Evolutionary conservation across 92 coral and sea anemone species (phyloP).

Genomic region (Epizoanthus illoricatus): DNA sequence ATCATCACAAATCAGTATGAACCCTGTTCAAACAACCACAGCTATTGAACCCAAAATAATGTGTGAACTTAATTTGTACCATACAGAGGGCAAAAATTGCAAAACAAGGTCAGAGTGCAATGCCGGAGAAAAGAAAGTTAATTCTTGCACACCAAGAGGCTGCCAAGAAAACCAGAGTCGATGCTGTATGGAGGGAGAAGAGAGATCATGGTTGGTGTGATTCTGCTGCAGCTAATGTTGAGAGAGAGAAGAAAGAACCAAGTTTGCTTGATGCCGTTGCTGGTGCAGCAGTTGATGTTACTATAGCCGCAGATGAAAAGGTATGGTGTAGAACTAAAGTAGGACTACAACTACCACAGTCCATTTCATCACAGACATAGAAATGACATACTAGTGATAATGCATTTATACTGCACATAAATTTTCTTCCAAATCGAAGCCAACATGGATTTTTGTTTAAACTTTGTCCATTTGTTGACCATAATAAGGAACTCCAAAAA

Average conservation of each 20-base stretch:
- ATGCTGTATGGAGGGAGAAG: background rate
- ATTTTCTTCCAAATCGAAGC: too few relatives aligned
- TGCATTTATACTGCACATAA: too few relatives aligned
- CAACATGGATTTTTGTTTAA: too few relatives aligned
- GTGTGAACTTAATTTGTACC: too few relatives aligned
- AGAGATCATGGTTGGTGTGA: background rate
- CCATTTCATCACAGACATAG: background rate
- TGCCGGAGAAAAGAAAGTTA: background rate
- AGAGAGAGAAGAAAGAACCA: background rate
- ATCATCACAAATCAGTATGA: too few relatives aligned
- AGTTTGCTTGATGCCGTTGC: conserved; percentile 33
- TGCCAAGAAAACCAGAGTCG: conserved; percentile 8
- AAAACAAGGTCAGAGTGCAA: background rate
- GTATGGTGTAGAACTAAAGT: conserved; percentile 20
- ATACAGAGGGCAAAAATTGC: conserved; percentile 17
- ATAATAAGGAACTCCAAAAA: too few relatives aligned
- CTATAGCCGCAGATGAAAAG: conserved; percentile 93
- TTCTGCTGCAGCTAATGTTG: background rate
- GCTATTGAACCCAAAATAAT: too few relatives aligned
- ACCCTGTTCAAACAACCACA: too few relatives aligned
- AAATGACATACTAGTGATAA: too few relatives aligned
- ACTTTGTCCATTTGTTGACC: too few relatives aligned
- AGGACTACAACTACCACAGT: background rate
- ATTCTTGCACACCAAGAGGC: background rate
- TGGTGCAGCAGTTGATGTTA: conserved; percentile 58